Evolutionary conservation across 2,113 vertebrate species (phyloP).

Genomic region (Dicaeum eximium): DNA sequence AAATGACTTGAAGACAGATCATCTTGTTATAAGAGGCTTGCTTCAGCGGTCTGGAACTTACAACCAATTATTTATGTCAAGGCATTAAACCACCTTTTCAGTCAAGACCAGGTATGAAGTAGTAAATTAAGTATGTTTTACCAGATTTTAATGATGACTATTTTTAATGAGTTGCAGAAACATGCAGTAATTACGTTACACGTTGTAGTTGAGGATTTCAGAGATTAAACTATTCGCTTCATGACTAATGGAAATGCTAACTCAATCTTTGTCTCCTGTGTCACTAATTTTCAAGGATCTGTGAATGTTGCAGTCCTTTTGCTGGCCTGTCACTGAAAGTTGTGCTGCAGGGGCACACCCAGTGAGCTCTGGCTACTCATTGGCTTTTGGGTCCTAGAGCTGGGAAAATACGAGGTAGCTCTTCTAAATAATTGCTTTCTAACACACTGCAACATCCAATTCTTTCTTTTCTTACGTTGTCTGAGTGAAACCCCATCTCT

Average conservation of each 20-base stretch:
- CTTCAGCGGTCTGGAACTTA: conserved; percentile 66
- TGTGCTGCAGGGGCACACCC: neutral
- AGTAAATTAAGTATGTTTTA: neutral
- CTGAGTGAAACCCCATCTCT: neutral
- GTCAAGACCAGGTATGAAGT: neutral
- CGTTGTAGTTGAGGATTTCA: neutral
- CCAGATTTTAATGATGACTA: neutral
- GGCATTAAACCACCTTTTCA: neutral
- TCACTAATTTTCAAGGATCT: neutral
- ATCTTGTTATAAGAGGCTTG: conserved; percentile 63
- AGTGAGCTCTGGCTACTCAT: neutral
- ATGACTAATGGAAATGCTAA: neutral
- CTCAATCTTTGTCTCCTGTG: neutral
- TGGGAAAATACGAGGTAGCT: neutral
- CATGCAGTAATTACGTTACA: neutral
- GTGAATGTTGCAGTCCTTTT: neutral
- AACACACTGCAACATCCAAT: rapidly evolving
- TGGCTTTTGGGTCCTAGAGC: neutral
- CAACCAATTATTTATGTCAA: conserved; percentile 52
- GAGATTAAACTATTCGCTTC: neutral
- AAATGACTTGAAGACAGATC: conserved; percentile 56
- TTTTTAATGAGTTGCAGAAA: conserved; percentile 12
- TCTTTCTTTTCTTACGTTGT: neutral
- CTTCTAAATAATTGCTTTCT: neutral
- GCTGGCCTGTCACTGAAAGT: neutral